phyloP scores from a whole-genome alignment of 2,888 invertebrate species.

The Polydrusus tereticollis region DNA sequence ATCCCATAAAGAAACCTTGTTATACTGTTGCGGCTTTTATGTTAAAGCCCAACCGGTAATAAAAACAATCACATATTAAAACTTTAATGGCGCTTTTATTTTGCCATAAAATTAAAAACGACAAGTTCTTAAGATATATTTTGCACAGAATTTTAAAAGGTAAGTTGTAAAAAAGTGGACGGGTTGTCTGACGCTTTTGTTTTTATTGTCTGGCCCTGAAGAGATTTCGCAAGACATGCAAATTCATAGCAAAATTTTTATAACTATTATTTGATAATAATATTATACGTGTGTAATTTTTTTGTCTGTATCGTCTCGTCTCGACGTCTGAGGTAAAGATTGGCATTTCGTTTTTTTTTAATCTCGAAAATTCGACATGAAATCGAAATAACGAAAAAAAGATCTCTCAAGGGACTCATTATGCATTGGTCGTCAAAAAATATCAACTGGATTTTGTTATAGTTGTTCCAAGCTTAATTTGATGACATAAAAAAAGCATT shows the following conservation, averaged over 20 bases:
- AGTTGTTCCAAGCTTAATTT: too few relatives aligned
- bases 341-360: too few relatives aligned
- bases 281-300: too few relatives aligned
- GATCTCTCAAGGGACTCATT: too few relatives aligned
- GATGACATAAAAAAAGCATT: too few relatives aligned
- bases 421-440: too few relatives aligned
- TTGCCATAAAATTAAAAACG: slow-evolving; percentile 43
- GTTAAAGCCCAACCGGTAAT: slow-evolving; percentile 26
- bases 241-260: slow-evolving; percentile 30
- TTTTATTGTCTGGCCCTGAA: not conserved
- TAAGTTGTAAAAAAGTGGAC: slow-evolving; percentile 6
- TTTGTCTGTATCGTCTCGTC: too few relatives aligned
- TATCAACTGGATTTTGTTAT: too few relatives aligned
- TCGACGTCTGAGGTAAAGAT: too few relatives aligned
- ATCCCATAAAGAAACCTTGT: slow-evolving; percentile 22
- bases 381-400: too few relatives aligned
- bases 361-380: too few relatives aligned
- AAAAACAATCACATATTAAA: slow-evolving; percentile 47
- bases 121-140: slow-evolving; percentile 35
- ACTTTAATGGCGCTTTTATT: slow-evolving; percentile 42
- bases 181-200: slow-evolving; percentile 8
- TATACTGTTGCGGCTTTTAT: slow-evolving; percentile 29
- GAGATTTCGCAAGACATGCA: not conserved
- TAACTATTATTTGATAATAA: too few relatives aligned
- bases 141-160: slow-evolving; percentile 37